phyloP scores from a whole-genome alignment of 1,140 invertebrate genomes.

The Coptotermes formosanus region DNA sequence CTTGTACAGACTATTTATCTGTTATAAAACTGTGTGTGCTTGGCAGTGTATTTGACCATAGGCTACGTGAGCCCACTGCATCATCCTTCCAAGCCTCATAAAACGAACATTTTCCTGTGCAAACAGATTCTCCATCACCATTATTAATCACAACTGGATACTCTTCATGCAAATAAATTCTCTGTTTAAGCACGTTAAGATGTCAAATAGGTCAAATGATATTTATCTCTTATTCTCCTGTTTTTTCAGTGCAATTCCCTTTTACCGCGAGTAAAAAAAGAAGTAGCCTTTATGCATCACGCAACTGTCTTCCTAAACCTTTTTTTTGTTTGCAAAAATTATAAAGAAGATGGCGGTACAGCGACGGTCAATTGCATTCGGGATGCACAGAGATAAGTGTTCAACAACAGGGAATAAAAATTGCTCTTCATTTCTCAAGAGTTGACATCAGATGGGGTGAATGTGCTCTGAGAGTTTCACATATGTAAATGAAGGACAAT shows the following conservation, averaged over 20 bases:
- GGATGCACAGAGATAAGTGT: neutral
- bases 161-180: neutral
- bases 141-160: neutral
- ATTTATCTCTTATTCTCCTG: neutral
- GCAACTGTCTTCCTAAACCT: slow-evolving; percentile 1
- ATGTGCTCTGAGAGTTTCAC: neutral
- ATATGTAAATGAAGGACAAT: neutral
- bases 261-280: neutral
- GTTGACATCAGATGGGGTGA: neutral
- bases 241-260: neutral
- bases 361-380: neutral
- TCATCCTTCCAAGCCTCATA: neutral
- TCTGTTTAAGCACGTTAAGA: neutral
- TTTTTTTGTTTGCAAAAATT: slow-evolving; percentile 4
- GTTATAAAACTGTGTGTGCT: neutral
- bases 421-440: slow-evolving; percentile 18
- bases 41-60: neutral
- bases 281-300: neutral
- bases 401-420: slow-evolving; percentile 1
- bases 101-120: neutral
- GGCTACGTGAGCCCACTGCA: neutral
- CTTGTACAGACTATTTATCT: neutral
- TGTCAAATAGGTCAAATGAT: neutral
- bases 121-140: neutral
- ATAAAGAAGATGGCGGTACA: neutral